Conservation (phyloP, 2,888 invertebrate species). For the Volucella zonaria region DNA sequence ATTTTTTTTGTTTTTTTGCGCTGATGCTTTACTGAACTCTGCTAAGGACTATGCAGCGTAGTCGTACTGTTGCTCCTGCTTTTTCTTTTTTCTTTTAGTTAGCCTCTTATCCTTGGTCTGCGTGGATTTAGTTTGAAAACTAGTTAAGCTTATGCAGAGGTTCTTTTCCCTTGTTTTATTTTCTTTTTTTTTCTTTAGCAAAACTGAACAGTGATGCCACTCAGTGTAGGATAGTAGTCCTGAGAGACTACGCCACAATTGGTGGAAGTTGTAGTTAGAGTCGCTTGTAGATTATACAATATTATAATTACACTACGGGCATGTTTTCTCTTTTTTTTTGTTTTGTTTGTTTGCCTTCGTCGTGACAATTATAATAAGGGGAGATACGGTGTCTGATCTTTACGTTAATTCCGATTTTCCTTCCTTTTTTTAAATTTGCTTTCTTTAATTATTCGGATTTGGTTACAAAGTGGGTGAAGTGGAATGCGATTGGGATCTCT, state of each 20-base stretch:
- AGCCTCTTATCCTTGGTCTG: conserved; percentile 33
- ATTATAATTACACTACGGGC: conserved; percentile 68
- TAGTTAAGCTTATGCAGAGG: conserved; percentile 69
- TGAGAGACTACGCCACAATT: conserved; percentile 49
- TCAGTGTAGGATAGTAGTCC: conserved; percentile 25
- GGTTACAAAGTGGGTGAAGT: conserved; percentile 15
- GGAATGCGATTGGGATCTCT: not conserved
- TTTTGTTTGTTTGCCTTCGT: conserved; percentile 39
- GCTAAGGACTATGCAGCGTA: conserved; percentile 2
- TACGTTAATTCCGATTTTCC: conserved; percentile 73
- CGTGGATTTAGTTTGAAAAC: conserved; percentile 71
- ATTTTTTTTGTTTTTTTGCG: conserved; percentile 24
- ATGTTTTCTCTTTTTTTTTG: conserved; percentile 36
- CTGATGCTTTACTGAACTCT: not conserved
- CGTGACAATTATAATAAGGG: conserved; percentile 30
- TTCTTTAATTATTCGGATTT: conserved; percentile 66
- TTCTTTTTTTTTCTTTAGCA: conserved; percentile 2
- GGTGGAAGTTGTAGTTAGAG: conserved; percentile 62
- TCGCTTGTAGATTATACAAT: conserved; percentile 62
- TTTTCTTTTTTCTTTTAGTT: no score
- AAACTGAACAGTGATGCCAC: not conserved
- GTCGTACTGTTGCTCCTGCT: conserved; percentile 19
- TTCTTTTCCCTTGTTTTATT: conserved; percentile 3
- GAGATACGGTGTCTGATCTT: conserved; percentile 74
- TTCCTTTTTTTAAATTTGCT: conserved; percentile 40